These are phyloP conservation scores for Sebastes reedi DNA, from an alignment of 2,797 vertebrate genomes.

Conservation along the genomic window DNA sequence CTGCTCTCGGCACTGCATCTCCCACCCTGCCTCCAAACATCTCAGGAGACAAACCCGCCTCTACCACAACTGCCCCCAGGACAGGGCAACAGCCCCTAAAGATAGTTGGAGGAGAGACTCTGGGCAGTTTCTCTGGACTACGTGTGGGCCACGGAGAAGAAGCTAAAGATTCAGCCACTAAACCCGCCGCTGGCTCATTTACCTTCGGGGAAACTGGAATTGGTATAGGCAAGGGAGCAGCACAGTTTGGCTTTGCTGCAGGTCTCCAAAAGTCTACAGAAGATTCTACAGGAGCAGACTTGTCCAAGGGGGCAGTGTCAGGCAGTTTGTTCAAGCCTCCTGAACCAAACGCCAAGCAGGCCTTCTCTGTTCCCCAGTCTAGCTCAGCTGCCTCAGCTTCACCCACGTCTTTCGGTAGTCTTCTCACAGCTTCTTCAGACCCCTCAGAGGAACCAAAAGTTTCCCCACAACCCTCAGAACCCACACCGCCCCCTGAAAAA, in stretches of 20 bases:
- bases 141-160: constrained; percentile 91
- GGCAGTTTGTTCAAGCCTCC: constrained; percentile 81
- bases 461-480: constrained; percentile 40
- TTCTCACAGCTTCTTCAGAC: constrained; percentile 73
- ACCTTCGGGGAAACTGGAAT: constrained; percentile 71
- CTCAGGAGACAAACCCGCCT: constrained; percentile 64
- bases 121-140: constrained; percentile 92
- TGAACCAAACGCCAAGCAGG: constrained; percentile 68
- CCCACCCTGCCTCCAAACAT: constrained; percentile 55
- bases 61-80: constrained; percentile 63
- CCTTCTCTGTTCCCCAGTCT: constrained; percentile 79
- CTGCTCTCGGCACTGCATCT: constrained; percentile 47
- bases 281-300: constrained; percentile 31
- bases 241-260: constrained; percentile 77
- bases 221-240: constrained; percentile 46
- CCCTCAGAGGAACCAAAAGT: constrained; percentile 65
- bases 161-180: constrained; percentile 69
- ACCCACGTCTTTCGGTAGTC: constrained; percentile 80
- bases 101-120: constrained; percentile 87
- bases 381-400: constrained; percentile 28
- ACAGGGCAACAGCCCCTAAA: constrained; percentile 76
- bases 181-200: constrained; percentile 53
- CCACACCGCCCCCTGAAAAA: constrained; percentile 68
- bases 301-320: constrained; percentile 33
- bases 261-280: constrained; percentile 75